Evolutionary conservation across 2,888 invertebrate species (phyloP).

Genomic region (Kryphioiulus occultus): DNA sequence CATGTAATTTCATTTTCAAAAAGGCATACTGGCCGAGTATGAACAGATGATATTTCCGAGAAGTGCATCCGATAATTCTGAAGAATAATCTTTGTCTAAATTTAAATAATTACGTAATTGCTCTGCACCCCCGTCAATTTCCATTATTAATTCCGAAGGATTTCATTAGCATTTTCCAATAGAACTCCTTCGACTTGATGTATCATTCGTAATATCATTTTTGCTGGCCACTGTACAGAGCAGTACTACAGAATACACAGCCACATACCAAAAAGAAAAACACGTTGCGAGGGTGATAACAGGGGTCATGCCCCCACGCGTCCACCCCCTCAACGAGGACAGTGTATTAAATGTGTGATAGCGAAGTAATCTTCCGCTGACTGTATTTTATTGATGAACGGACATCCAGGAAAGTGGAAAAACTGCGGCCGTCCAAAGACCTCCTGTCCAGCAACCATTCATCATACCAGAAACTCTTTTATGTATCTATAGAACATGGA

Average conservation of each 20-base stretch:
- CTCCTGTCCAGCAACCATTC: slow-evolving; percentile 42
- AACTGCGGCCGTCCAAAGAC: slow-evolving; percentile 24
- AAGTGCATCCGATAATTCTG: too few relatives aligned
- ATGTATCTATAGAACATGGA: not conserved
- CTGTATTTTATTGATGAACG: slow-evolving; percentile 47
- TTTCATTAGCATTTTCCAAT: too few relatives aligned
- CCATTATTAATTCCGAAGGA: too few relatives aligned
- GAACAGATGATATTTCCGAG: too few relatives aligned
- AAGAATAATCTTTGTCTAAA: too few relatives aligned
- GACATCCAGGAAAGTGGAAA: slow-evolving; percentile 43
- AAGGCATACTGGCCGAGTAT: too few relatives aligned
- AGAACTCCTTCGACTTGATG: too few relatives aligned
- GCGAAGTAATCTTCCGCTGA: slow-evolving; percentile 47
- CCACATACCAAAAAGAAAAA: slow-evolving; percentile 9
- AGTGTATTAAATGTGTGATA: slow-evolving; percentile 47
- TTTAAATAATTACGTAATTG: too few relatives aligned
- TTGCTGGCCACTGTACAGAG: not conserved
- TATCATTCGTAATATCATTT: not conserved
- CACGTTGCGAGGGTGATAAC: slow-evolving; percentile 47
- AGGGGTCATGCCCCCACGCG: slow-evolving; percentile 45
- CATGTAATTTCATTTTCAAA: too few relatives aligned
- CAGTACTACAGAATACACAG: not conserved
- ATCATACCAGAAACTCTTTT: slow-evolving; percentile 42
- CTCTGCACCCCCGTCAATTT: too few relatives aligned
- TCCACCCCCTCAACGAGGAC: slow-evolving; percentile 37